Percentiles rank a stretch among this genome's conserved stretches.
Evolutionary conservation across 2,113 vertebrate species (phyloP).

Genomic region (Gracilinanus agilis): DNA sequence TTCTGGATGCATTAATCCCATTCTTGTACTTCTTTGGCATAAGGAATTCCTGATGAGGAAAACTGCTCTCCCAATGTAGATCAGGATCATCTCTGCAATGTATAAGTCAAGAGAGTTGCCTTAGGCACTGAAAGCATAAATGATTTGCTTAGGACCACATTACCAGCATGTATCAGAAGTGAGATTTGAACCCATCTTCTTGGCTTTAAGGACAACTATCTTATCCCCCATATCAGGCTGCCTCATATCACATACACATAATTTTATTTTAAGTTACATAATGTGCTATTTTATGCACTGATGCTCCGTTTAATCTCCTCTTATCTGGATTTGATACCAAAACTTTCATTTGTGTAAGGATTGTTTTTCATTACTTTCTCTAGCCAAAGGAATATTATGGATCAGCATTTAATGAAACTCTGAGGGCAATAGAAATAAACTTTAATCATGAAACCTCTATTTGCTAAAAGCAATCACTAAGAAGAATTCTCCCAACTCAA

Average conservation of each 20-base stretch:
- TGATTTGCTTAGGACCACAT: not conserved
- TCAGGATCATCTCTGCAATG: not conserved
- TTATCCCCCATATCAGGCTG: not conserved
- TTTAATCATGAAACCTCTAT: not conserved
- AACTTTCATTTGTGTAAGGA: not conserved
- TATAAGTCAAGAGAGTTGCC: not conserved
- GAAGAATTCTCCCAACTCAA: not conserved
- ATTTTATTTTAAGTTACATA: not conserved
- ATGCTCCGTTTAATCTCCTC: not conserved
- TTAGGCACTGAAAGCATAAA: not conserved
- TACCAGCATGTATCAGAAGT: not conserved
- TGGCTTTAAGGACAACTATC: not conserved
- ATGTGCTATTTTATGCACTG: not conserved
- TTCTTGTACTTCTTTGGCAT: not conserved
- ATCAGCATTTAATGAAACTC: conserved; percentile 1
- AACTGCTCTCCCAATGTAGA: not conserved
- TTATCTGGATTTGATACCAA: not conserved
- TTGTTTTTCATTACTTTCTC: conserved; percentile 2
- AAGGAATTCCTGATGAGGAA: not conserved
- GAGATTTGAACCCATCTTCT: not conserved
- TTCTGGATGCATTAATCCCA: not conserved
- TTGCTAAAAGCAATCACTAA: not conserved
- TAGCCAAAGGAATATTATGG: not conserved
- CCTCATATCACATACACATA: not conserved
- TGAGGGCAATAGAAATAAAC: not conserved